Evolutionary conservation across 2,888 invertebrate genomes (phyloP).

Genomic region (Resseliella maxima): DNA sequence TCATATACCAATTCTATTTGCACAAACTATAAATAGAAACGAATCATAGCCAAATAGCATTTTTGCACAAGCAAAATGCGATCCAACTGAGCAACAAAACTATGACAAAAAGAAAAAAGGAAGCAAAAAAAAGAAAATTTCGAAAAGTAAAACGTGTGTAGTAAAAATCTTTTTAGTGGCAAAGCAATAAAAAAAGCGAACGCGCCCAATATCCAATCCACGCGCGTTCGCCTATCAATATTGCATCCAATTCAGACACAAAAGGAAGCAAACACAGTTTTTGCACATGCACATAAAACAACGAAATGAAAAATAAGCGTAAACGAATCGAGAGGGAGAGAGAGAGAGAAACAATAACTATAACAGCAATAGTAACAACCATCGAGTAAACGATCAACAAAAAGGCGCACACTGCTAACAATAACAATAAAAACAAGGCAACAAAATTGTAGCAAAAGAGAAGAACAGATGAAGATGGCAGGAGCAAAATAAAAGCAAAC

Average conservation of each 20-base stretch:
- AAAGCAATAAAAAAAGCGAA: background rate
- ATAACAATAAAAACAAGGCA: too few relatives aligned
- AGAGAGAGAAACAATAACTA: too few relatives aligned
- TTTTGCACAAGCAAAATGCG: background rate
- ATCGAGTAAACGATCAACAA: too few relatives aligned
- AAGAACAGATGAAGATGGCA: background rate
- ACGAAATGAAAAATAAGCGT: background rate
- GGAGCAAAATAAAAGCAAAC: background rate
- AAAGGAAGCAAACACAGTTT: background rate
- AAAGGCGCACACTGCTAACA: too few relatives aligned
- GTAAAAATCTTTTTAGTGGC: conserved; percentile 2
- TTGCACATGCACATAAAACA: conserved; percentile 44
- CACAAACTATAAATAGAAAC: background rate
- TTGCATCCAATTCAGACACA: conserved; percentile 20
- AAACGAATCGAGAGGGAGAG: background rate
- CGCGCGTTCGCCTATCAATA: conserved; percentile 11
- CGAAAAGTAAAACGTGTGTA: too few relatives aligned
- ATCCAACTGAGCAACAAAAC: background rate
- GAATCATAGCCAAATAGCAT: background rate
- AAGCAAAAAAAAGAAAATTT: background rate
- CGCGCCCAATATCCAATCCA: background rate
- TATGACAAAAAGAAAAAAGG: background rate
- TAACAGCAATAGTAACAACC: too few relatives aligned
- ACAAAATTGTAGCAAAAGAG: background rate
- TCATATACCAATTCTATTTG: too few relatives aligned